Conservation (phyloP, 2,113 vertebrate species). For the Xenus cinereus region DNA sequence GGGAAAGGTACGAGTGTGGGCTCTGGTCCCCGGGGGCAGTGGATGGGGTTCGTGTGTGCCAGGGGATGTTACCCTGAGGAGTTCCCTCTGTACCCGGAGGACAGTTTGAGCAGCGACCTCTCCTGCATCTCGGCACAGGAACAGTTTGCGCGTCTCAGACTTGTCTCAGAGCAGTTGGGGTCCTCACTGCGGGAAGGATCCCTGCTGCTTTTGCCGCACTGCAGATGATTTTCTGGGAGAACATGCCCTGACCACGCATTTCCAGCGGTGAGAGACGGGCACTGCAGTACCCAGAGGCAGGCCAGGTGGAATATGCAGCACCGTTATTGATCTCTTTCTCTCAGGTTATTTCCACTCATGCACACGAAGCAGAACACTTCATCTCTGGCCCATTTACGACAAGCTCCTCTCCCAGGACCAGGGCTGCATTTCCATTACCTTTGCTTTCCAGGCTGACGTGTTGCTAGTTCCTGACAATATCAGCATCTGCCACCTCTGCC, state of each 20-base stretch:
- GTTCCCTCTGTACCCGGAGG: not conserved
- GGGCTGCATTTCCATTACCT: not conserved
- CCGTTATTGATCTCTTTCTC: not conserved
- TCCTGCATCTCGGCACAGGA: not conserved
- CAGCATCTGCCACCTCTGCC: not conserved
- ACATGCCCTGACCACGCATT: not conserved
- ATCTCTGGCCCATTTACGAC: accelerated
- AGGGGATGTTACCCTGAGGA: not conserved
- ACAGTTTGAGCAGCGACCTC: not conserved
- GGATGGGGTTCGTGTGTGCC: not conserved
- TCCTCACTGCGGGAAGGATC: not conserved
- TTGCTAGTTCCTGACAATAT: not conserved
- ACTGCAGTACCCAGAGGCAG: not conserved
- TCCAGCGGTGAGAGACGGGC: not conserved
- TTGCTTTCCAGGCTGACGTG: not conserved
- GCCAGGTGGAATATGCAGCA: not conserved
- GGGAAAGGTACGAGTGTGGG: not conserved
- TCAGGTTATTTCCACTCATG: not conserved
- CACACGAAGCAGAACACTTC: not conserved
- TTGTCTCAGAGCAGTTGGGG: not conserved
- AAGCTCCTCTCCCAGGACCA: not conserved
- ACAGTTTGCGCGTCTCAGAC: not conserved
- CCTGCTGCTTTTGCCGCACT: not conserved
- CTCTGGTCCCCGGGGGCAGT: accelerated
- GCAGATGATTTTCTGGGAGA: not conserved